These are phyloP conservation scores for Neodiprion fabricii DNA, from an alignment of 1,140 invertebrate genomes.

Conservation along the genomic window DNA sequence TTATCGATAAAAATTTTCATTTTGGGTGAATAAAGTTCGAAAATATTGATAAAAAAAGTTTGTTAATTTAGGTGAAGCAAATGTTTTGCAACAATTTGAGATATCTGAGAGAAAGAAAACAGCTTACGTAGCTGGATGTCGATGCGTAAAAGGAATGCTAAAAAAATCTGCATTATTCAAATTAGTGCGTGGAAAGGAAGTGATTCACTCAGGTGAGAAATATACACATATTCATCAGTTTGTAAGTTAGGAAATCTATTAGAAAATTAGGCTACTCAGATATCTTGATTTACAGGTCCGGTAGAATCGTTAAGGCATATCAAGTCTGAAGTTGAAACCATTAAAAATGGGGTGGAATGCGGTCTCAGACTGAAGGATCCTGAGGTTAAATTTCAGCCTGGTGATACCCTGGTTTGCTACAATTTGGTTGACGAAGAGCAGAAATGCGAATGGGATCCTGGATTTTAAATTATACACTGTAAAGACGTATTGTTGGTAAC, in stretches of 20 bases:
- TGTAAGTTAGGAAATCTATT: too few relatives aligned
- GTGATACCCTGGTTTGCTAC: slow-evolving; percentile 84
- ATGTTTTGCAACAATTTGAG: slow-evolving; percentile 83
- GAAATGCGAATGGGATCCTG: slow-evolving; percentile 83
- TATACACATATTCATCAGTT: background rate
- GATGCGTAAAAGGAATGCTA: slow-evolving; percentile 80
- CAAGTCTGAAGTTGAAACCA: slow-evolving; percentile 85
- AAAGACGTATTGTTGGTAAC: background rate
- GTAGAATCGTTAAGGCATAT: slow-evolving; percentile 85
- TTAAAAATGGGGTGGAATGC: slow-evolving; percentile 88
- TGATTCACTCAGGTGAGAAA: slow-evolving; percentile 75
- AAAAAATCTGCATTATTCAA: slow-evolving; percentile 74
- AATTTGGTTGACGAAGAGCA: slow-evolving; percentile 68
- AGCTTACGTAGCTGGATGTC: slow-evolving; percentile 86
- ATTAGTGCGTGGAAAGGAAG: slow-evolving; percentile 73
- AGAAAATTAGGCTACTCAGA: too few relatives aligned
- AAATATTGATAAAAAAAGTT: slow-evolving; percentile 22
- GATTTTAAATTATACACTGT: slow-evolving; percentile 66
- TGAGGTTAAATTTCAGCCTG: slow-evolving; percentile 70
- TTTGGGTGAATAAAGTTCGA: slow-evolving; percentile 16
- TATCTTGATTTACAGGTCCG: slow-evolving; percentile 62
- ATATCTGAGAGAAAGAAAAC: slow-evolving; percentile 85
- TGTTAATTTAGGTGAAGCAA: slow-evolving; percentile 77
- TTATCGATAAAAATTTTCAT: slow-evolving; percentile 10
- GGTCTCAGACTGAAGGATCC: slow-evolving; percentile 79